Percentiles rank a stretch among this genome's conserved stretches.
Conservation (phyloP, 2,797 vertebrate species). For the Scolopax rusticola region DNA sequence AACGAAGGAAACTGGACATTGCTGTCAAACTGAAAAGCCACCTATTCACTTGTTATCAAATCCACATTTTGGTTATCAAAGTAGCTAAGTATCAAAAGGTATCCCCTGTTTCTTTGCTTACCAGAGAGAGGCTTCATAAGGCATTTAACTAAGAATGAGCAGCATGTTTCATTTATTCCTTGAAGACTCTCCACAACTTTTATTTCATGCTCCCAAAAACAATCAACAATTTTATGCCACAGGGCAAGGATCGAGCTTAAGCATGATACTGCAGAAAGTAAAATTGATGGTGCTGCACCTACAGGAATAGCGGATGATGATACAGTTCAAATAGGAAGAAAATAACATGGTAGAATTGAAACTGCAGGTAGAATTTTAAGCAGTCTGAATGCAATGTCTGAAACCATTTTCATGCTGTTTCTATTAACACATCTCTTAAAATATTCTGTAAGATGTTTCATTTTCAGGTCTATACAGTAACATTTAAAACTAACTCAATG, state of each 20-base stretch:
- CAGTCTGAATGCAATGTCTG: background rate
- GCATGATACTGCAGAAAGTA: background rate
- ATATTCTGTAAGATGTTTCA: background rate
- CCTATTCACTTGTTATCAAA: background rate
- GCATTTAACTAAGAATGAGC: background rate
- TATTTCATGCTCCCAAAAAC: background rate
- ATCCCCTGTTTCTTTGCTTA: background rate
- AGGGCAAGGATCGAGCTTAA: background rate
- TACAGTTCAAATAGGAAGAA: background rate
- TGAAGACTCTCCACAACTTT: background rate
- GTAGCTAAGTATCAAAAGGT: background rate
- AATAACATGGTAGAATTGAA: background rate
- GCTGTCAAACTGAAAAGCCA: background rate
- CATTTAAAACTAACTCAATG: background rate
- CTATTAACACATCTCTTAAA: background rate
- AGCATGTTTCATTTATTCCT: background rate
- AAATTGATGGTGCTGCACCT: background rate
- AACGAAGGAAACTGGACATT: background rate
- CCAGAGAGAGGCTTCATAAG: background rate
- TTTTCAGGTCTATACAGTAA: background rate
- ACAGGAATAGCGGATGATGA: fast-evolving
- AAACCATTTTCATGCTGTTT: background rate
- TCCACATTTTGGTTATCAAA: background rate
- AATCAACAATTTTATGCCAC: background rate
- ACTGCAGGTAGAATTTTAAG: background rate